Base-by-base conservation (phyloP, 2,113 vertebrate species). In the Ailuropoda melanoleuca region DNA sequence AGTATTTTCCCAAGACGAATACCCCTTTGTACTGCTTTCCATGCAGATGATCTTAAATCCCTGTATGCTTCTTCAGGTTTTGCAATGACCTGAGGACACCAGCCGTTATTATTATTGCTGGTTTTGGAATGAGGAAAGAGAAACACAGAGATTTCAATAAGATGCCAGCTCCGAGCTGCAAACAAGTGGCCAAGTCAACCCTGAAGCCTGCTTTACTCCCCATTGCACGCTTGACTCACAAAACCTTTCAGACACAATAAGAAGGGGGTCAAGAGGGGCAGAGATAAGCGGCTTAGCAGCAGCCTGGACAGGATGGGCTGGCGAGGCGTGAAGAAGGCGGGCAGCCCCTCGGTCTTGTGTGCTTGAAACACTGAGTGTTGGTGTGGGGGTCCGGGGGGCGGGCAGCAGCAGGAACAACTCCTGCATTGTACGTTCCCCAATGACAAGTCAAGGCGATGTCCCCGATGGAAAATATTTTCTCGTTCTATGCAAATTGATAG, bases 121-220 rank as follows among this genome's bases (percentile, higher is more conserved):
- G 34, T 68, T 92, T 62, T 48, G 13, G 70, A 46, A 75, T 0
- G 13, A 75, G 34, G n/a, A 96, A 55, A 39, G 46, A 62, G 84
- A 88, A 83, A 37, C 23, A 26, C 21, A 75, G 66, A 90, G n/a
- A 55, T 37, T 64, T 66, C 43, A 95, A 34, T 55, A 34, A 93
- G 60, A 86, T 78, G 23, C n/a, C 37, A 48, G 29, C 29, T 91
- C 24, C 37, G 24, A 56, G 56, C 50, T 26, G 70, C 26, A 9
- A 31, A 48, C 43, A 77, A 29, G 43, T 2, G 26, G 43, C 26
- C 23, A 26, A 60, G 62, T 58, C 31, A 29, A 10, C 11, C 15
- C 34, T 9, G 37, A 87, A 87, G 19, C 3, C 24, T 66, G 31
- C 24, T 92, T 85, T 43, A 70, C 21, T 70, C 17, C 39, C 37